phyloP scores from a whole-genome alignment of 2,113 vertebrate species.

The Choloepus hoffmanni region DNA sequence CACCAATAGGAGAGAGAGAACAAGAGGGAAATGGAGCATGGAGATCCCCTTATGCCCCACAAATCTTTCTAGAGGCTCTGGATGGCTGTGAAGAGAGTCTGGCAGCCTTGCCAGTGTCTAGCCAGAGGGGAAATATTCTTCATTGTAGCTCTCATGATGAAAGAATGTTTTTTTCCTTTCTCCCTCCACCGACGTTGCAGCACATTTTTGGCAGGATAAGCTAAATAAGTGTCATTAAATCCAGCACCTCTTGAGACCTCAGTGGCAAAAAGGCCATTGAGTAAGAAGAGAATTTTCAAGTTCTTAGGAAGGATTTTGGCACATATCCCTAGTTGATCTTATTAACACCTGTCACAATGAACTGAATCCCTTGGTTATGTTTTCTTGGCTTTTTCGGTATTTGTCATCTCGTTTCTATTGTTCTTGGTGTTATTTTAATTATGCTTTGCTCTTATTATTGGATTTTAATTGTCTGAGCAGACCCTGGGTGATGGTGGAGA shows the following conservation, averaged over 20 bases:
- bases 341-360: constrained; percentile 68
- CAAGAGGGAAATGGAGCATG: neutral
- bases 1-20: neutral
- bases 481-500: constrained; percentile 47
- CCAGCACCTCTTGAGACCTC: constrained; percentile 67
- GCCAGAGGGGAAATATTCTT: neutral
- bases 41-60: neutral
- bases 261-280: constrained; percentile 52
- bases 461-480: constrained; percentile 75
- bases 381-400: constrained; percentile 51
- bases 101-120: neutral
- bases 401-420: constrained; percentile 61
- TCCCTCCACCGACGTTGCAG: neutral
- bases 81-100: neutral
- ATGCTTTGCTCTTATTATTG: constrained; percentile 65
- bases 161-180: constrained; percentile 15
- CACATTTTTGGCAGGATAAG: constrained; percentile 74
- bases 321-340: constrained; percentile 61
- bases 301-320: constrained; percentile 55
- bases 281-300: constrained; percentile 52
- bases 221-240: constrained; percentile 77
- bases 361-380: constrained; percentile 54
- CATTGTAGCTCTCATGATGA: neutral
- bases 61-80: neutral
- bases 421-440: constrained; percentile 75